Conservation (phyloP, 2,113 vertebrate genomes). For the Sorex fumeus region DNA sequence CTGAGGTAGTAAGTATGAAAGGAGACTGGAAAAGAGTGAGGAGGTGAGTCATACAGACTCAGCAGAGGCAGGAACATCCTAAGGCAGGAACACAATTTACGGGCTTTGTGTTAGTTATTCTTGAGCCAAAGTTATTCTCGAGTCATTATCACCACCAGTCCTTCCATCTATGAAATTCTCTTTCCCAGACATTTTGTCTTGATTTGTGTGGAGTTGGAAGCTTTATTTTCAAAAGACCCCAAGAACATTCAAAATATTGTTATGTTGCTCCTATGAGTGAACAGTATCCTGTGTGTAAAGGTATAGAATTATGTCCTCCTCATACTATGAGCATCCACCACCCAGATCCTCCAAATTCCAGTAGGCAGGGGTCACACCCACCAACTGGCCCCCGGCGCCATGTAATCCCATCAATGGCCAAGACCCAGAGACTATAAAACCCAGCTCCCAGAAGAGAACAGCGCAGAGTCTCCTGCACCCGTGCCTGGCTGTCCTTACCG, state of each 20-base stretch:
- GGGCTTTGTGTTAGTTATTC: neutral
- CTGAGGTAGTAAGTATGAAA: neutral
- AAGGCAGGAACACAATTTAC: neutral
- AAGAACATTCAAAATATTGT: neutral
- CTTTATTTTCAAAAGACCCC: neutral
- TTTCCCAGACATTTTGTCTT: neutral
- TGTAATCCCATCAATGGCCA: too few relatives aligned
- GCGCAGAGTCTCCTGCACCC: too few relatives aligned
- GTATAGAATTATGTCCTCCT: neutral
- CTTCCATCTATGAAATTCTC: neutral
- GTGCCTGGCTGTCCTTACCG: too few relatives aligned
- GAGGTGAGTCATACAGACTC: neutral
- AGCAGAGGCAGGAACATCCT: neutral
- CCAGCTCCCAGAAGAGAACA: too few relatives aligned
- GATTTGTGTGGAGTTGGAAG: constrained; percentile 26
- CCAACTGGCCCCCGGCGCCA: too few relatives aligned
- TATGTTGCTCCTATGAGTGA: constrained; percentile 34
- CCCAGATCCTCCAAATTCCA: too few relatives aligned
- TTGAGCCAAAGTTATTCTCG: neutral
- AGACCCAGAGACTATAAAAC: too few relatives aligned
- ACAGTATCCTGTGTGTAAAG: neutral
- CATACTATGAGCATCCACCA: too few relatives aligned
- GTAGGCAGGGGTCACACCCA: too few relatives aligned
- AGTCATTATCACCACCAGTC: neutral
- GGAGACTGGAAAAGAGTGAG: neutral